Evolutionary conservation across 2,113 vertebrate species (phyloP).

Genomic region (Brachirus orientalis): DNA sequence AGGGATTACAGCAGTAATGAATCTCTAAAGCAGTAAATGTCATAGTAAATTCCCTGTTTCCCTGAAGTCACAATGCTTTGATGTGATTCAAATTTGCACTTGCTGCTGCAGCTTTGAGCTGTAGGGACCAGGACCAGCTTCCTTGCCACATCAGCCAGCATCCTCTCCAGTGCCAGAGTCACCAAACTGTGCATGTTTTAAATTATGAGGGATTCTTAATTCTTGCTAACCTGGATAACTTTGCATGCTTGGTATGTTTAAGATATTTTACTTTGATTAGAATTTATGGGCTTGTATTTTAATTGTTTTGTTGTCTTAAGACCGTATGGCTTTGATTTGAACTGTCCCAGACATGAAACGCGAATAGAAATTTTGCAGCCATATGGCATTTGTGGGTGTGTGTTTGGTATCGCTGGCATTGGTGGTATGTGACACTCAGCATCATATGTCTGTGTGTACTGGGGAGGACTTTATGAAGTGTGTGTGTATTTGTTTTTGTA

Average conservation of each 20-base stretch:
- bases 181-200: too few relatives aligned
- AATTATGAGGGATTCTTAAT: too few relatives aligned
- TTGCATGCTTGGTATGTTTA: too few relatives aligned
- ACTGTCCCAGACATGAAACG: constrained; percentile 59
- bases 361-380: constrained; percentile 57
- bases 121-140: neutral
- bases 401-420: constrained; percentile 49
- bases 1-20: constrained; percentile 28
- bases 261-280: too few relatives aligned
- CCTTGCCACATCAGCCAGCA: neutral
- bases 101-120: constrained; percentile 15
- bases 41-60: constrained; percentile 32
- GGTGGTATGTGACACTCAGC: constrained; percentile 40
- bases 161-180: too few relatives aligned
- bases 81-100: constrained; percentile 21
- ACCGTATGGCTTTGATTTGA: constrained; percentile 71
- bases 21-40: constrained; percentile 47
- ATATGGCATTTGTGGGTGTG: constrained; percentile 72
- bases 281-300: constrained; percentile 4
- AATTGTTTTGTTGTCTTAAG: constrained; percentile 42
- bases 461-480: constrained; percentile 28
- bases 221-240: too few relatives aligned
- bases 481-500: constrained; percentile 16
- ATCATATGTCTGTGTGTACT: constrained; percentile 33
- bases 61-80: constrained; percentile 34